These are phyloP conservation scores for Thysanoteuthis rhombus DNA, from an alignment of 2,888 invertebrate species.

Conservation along the genomic window DNA sequence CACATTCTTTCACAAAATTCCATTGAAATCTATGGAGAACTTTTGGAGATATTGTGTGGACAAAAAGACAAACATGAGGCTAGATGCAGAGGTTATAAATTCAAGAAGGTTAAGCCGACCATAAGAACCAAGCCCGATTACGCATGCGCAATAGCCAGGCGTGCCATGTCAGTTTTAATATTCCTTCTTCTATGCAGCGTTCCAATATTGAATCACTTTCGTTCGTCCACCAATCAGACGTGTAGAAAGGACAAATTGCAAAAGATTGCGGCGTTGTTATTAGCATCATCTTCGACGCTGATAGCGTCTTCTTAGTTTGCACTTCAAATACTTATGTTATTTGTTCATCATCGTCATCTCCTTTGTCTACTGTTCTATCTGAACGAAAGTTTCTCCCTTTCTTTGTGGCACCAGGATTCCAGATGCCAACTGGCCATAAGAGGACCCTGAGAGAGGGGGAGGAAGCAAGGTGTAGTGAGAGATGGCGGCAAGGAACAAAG, in stretches of 20 bases:
- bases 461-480: too few relatives aligned
- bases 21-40: too few relatives aligned
- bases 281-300: background rate
- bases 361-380: background rate
- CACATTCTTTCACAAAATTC: too few relatives aligned
- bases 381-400: background rate
- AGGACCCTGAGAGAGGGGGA: background rate
- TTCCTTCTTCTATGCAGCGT: background rate
- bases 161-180: background rate
- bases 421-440: background rate
- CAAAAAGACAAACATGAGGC: too few relatives aligned
- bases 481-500: too few relatives aligned
- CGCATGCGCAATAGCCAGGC: background rate
- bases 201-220: background rate
- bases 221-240: background rate
- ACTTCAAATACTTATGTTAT: background rate
- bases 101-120: too few relatives aligned
- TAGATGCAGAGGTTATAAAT: too few relatives aligned
- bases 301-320: too few relatives aligned
- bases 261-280: background rate
- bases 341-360: background rate
- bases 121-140: background rate
- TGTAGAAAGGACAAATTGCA: background rate
- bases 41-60: too few relatives aligned
- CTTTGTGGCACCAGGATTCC: background rate